phyloP scores from a whole-genome alignment of 2,888 invertebrate species.

The Andrena fulva region DNA sequence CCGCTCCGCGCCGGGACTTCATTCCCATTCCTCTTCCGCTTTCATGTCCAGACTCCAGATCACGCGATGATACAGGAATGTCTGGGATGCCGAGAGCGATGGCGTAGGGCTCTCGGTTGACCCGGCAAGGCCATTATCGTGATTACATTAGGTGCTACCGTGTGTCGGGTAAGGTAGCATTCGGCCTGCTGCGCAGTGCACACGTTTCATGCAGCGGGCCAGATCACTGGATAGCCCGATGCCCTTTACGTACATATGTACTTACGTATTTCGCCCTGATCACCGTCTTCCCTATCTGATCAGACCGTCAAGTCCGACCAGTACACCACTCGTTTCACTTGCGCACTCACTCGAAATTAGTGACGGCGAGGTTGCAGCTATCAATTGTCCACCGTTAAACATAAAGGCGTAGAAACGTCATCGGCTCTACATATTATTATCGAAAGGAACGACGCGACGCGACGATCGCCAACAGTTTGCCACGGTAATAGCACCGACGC shows the following conservation, averaged over 20 bases:
- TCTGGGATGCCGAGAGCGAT: conserved; percentile 68
- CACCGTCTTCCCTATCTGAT: not conserved
- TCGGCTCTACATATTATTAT: not conserved
- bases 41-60: conserved; percentile 68
- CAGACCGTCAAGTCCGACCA: too few relatives aligned
- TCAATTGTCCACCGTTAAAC: not conserved
- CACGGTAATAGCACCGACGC: conserved; percentile 55
- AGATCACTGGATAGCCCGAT: not conserved
- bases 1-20: conserved; percentile 12
- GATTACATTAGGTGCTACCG: conserved; percentile 75
- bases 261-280: not conserved
- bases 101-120: conserved; percentile 63
- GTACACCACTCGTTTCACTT: not conserved
- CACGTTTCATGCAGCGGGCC: not conserved
- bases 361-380: not conserved
- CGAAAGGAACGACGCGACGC: conserved; percentile 21
- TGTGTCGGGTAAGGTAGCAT: conserved; percentile 52
- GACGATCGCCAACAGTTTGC: conserved; percentile 25
- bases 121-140: conserved; percentile 74
- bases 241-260: not conserved
- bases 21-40: conserved; percentile 57
- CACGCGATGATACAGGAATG: conserved; percentile 73
- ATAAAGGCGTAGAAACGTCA: not conserved
- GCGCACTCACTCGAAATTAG: not conserved
- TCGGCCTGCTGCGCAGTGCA: not conserved